Base-by-base conservation (phyloP, 1,140 invertebrate genomes). In the Drosophila dunni region DNA sequence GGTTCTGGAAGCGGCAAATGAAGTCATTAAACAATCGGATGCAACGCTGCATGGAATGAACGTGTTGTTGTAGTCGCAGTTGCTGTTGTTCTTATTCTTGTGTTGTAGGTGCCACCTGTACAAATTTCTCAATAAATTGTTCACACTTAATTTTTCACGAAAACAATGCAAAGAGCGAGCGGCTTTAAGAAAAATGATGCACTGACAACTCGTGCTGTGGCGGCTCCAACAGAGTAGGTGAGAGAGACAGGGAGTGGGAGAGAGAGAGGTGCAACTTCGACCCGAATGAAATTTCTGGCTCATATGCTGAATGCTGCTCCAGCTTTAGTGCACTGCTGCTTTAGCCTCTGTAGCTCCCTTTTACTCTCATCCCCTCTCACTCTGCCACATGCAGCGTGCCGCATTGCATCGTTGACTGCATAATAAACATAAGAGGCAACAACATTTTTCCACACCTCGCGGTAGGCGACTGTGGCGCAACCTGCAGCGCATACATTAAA, bases 61-160 rank as follows among this genome's bases (percentile, higher is more conserved):
- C 34, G 24, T 29, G 24, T 29, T 29, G 24, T 29, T 29, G 34
- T 46, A 8, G 73, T 7, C 40, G 57, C 20, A 20, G 62, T 15
- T 60, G 68, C 3, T 46, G 74, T 9, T 24, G 42, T 7, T 44
- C 46, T 7, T 67, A 54, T 38, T 54, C 44, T 13, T 42, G 46
- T 42, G 46, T 42, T 63, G 65, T 50, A 20, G 38, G 44, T 81
- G 74, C 80, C 84, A 88, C 84, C 84, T 88, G 84, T 89, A 89
- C 84, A 89, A 89, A 89, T 89, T 84, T 75, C 81, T 81, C 84
- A 89, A 89, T 89, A 89, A 89, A 89, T 88, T 88, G 84, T 88
- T 88, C 84, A 84, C 84, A 88, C 84, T 88, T 81, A 63, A 88
- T 88, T 89, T 88, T 89, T 88, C 84, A 89, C 65, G 45, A 66